These are phyloP conservation scores for Drosophila santomea DNA, from an alignment of 1,140 invertebrate species.

Conservation along the genomic window DNA sequence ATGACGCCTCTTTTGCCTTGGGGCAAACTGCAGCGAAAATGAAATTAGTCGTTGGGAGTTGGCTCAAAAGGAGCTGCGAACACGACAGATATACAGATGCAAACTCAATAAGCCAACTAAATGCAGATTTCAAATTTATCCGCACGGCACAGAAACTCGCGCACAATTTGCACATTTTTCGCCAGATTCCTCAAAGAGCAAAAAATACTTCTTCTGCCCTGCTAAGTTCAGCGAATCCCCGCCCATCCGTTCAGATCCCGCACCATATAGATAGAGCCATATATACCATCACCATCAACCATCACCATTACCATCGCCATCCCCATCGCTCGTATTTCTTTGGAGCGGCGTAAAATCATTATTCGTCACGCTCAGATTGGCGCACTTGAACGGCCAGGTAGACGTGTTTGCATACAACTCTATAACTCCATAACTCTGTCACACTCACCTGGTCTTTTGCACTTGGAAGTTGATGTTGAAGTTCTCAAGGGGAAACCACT, in stretches of 20 bases:
- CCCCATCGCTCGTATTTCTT: conserved; percentile 1
- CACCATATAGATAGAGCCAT: neutral
- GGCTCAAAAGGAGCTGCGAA: conserved; percentile 6
- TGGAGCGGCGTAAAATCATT: conserved; percentile 47
- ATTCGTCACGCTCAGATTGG: conserved; percentile 46
- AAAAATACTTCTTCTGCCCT: neutral
- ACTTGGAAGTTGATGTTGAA: conserved; percentile 4
- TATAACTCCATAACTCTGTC: conserved; percentile 28
- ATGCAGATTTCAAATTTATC: conserved; percentile 42
- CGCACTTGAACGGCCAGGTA: conserved; percentile 19
- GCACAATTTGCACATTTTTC: conserved; percentile 7
- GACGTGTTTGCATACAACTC: conserved; percentile 37
- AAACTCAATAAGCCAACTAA: conserved; percentile 51
- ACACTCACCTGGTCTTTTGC: conserved; percentile 38
- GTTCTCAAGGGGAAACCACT: conserved; percentile 8
- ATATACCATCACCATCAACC: neutral
- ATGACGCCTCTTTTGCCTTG: conserved; percentile 1
- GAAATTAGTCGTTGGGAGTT: conserved; percentile 30
- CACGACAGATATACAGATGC: conserved; percentile 21
- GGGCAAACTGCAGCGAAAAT: conserved; percentile 26
- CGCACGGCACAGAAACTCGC: conserved; percentile 10
- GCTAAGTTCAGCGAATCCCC: conserved; percentile 1
- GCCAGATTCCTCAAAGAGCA: conserved; percentile 1
- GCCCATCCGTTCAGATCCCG: neutral
- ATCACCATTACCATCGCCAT: neutral